Evolutionary conservation across 2,113 vertebrate genomes (phyloP), one percentile per base, ranked within the genome.

Genomic region (Promerops cafer): DNA sequence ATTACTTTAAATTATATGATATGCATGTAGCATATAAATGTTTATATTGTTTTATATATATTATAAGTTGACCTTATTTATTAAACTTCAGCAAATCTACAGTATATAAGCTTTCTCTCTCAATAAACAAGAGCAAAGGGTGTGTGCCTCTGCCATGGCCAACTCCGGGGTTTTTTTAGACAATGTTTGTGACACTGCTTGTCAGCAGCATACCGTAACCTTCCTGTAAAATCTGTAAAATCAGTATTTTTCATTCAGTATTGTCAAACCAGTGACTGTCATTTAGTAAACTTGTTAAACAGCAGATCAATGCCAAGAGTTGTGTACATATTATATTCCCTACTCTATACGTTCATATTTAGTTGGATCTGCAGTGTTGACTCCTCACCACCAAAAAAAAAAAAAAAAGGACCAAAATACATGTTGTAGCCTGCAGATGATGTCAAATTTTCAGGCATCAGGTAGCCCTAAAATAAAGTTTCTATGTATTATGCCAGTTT

Each of bases 1-100:
- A 99, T 99, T 99, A 99, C 97, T 99, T 99, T 99, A 99, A 99
- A 98, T 99, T 99, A 99, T 99, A 99, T 98, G 97, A 99, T 99
- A 99, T 99, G 99, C 99, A 99, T 99, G 99, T 99, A 99, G 99
- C 98, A 98, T 98, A 98, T 99, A 99, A 99, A 99, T 99, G 99
- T 99, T 98, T 99, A 98, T 99, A 99, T 98, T 98, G 98, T 98
- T 98, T 98, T 98, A 98, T 98, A 98, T 98, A 98, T 98, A 98
- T 98, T 98, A 98, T 99, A 98, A 98, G 98, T 99, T 99, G 98
- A 98, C 96, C 96, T 99, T 99, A 99, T 99, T 99, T 99, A 99
- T 99, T 99, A 98, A 99, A 98, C 84, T 98, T 98, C 98, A 97
- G 98, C 98, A 94, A 97, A 97, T 97, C 94, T 96, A 97, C 97